Evolutionary conservation across 1,140 invertebrate species (phyloP).

Genomic region (Drosophila chauvacae): DNA sequence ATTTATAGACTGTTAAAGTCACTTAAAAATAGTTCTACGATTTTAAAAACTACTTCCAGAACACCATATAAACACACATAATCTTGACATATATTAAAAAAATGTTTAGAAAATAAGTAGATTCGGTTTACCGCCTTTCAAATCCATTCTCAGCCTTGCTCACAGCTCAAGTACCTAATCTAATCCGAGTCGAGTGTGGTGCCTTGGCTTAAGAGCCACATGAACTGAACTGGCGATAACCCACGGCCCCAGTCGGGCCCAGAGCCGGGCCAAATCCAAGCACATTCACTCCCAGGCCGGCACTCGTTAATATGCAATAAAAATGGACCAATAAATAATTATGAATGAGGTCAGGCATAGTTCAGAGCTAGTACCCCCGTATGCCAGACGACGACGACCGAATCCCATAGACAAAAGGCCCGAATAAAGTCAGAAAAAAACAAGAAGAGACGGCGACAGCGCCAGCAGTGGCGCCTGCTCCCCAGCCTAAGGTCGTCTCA

Average conservation of each 20-base stretch:
- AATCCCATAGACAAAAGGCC: conserved; percentile 66
- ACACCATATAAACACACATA: background rate
- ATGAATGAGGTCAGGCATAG: conserved; percentile 82
- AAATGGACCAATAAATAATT: conserved; percentile 83
- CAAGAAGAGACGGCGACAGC: conserved; percentile 57
- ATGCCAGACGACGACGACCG: conserved; percentile 24
- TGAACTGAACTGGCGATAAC: conserved; percentile 66
- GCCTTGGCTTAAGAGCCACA: conserved; percentile 52
- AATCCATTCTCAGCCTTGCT: conserved; percentile 43
- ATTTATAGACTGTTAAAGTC: no score
- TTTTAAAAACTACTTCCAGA: no score
- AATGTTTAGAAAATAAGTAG: background rate
- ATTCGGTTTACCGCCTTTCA: conserved; percentile 2
- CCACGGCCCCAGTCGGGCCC: conserved; percentile 29
- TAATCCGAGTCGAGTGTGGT: conserved; percentile 22
- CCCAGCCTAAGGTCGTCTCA: conserved; percentile 79
- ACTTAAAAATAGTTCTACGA: no score
- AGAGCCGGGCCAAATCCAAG: conserved; percentile 36
- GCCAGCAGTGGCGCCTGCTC: conserved; percentile 75
- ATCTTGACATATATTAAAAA: no score
- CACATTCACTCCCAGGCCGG: conserved; percentile 63
- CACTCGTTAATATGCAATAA: conserved; percentile 83
- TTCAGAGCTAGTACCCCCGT: conserved; percentile 68
- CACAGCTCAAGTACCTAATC: conserved; percentile 34
- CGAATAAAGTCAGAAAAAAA: conserved; percentile 35